Base-by-base conservation (phyloP, 2,888 invertebrate genomes). In the Cheilosia urbana region DNA sequence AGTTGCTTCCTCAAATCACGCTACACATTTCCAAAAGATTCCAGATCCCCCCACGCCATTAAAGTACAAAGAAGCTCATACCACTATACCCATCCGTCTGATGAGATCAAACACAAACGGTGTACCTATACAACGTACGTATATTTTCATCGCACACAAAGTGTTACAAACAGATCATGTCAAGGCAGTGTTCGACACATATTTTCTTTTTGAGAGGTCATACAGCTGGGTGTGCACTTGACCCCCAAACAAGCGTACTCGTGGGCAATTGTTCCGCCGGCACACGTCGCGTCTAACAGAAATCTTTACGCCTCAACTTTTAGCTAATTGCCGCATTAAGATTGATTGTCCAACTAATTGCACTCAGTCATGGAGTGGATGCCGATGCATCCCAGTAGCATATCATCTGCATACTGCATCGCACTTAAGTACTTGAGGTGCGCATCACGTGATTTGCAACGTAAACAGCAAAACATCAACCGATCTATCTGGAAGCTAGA, bases 321-420 rank as follows among this genome's bases (percentile, higher is more conserved):
- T 40, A 53, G 53, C 68, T 68, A 68, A 68, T 77, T 77, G 58
- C 49, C 51, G n/a, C 13, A 42, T 51, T 45, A 77, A 77, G 76
- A 68, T 30, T 49, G 19, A 11, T 49, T 49, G 19, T 13, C 51
- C 51, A 77, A 53, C 76, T 77, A 77, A 77, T 77, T 77, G 68
- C 60, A 68, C 68, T 58, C 30, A 27, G 53, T n/a, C 27, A 27
- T 42, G 30, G 53, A 62, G 53, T 45, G 42, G 58, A 58, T 66
- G 58, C 66, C 30, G 58, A 58, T 66, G 58, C 66, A 76, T 53
- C 45, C 19, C 15, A 45, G n/a, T 15, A n/a, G 15, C 5, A 6
- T 0, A 21, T 58, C 58, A 40, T 75, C 65, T 57, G 75, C 75
- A 57, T 27, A 65, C 65, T 57, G 75, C 75, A 57, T 27, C 47